Evolutionary conservation across 2,113 vertebrate species (phyloP).

Genomic region (Amia ocellicauda): DNA sequence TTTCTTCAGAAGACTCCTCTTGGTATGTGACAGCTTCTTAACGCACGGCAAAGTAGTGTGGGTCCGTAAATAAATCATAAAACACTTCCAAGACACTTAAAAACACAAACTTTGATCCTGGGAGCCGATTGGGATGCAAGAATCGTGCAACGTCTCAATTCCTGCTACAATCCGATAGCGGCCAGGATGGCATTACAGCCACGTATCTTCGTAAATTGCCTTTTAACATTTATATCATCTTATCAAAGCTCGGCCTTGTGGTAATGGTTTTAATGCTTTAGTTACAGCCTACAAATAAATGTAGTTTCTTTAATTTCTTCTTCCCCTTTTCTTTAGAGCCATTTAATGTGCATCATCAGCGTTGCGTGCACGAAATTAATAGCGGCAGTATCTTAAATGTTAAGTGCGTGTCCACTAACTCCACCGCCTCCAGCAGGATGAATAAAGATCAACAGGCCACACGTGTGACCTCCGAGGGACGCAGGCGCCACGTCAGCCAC

Average conservation of each 20-base stretch:
- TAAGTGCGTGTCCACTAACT: background rate
- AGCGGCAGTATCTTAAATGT: background rate
- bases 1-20: no score
- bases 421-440: background rate
- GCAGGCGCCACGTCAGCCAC: constrained; percentile 3
- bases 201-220: background rate
- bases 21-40: no score
- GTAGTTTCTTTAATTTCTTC: background rate
- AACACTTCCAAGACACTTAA: no score
- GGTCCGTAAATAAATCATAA: no score
- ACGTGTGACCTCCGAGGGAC: background rate
- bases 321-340: background rate
- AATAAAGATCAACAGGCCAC: background rate
- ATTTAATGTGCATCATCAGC: background rate
- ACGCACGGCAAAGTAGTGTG: no score
- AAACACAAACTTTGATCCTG: no score
- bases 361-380: background rate
- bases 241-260: background rate
- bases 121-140: no score
- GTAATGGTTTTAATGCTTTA: constrained; percentile 1
- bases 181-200: no score
- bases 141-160: no score
- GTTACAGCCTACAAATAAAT: background rate
- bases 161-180: no score
- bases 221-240: constrained; percentile 9